These are phyloP conservation scores for Eilema sororculum DNA, from an alignment of 2,888 invertebrate genomes.

Conservation along the genomic window DNA sequence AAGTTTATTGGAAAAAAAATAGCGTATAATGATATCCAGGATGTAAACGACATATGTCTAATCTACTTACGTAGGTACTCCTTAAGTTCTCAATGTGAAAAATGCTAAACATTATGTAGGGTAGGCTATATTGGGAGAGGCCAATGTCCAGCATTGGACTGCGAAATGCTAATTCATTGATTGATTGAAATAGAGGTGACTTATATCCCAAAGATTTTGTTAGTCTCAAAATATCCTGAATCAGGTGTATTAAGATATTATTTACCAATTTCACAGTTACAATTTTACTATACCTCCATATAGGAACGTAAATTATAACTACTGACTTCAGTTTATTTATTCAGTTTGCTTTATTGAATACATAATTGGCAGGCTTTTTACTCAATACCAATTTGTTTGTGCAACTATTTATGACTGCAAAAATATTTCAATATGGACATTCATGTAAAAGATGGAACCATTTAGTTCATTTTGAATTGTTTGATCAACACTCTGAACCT, in stretches of 20 bases:
- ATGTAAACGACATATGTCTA: background rate
- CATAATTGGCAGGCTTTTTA: background rate
- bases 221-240: too few species aligned
- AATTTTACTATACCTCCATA: background rate
- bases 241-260: background rate
- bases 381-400: background rate
- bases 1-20: background rate
- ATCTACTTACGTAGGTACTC: background rate
- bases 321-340: background rate
- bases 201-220: too few species aligned
- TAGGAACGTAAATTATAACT: background rate
- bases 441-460: background rate
- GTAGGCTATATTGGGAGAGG: too few species aligned
- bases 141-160: too few species aligned
- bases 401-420: background rate
- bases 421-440: background rate
- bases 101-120: too few species aligned
- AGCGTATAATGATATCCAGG: background rate
- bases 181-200: too few species aligned
- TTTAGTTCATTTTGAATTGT: background rate
- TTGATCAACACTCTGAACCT: too few species aligned
- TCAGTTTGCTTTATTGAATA: background rate
- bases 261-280: background rate
- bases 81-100: too few species aligned
- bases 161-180: too few species aligned